These are phyloP conservation scores for Drosophila colorata DNA, from an alignment of 2,888 invertebrate genomes.

Conservation along the genomic window DNA sequence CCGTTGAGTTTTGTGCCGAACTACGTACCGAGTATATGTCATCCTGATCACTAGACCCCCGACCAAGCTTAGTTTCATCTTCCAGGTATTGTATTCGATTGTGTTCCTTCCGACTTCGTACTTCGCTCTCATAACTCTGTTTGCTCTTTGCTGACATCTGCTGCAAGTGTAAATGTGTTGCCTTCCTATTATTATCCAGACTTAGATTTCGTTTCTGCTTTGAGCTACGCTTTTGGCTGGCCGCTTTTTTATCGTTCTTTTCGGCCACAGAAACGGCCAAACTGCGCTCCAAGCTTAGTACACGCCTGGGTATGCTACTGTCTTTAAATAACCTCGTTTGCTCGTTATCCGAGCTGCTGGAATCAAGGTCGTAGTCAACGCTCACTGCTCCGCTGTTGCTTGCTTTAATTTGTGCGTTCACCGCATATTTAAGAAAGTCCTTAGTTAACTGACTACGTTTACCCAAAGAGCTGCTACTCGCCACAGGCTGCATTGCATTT, in stretches of 20 bases:
- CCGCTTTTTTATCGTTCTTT: constrained; percentile 65
- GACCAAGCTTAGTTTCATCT: constrained; percentile 11
- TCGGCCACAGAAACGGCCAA: constrained; percentile 40
- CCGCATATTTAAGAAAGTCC: constrained; percentile 77
- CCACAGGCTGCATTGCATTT: constrained; percentile 8
- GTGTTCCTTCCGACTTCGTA: constrained; percentile 44
- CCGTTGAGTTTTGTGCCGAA: constrained; percentile 63
- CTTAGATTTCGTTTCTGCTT: constrained; percentile 84
- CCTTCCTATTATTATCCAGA: constrained; percentile 77
- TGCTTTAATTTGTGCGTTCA: constrained; percentile 63
- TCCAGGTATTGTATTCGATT: constrained; percentile 69
- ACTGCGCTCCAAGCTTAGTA: constrained; percentile 82
- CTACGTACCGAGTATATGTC: constrained; percentile 72
- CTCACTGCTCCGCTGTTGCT: constrained; percentile 8
- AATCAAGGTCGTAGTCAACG: constrained; percentile 59
- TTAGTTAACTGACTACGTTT: constrained; percentile 80
- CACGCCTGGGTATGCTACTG: constrained; percentile 68
- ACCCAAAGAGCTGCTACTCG: constrained; percentile 72
- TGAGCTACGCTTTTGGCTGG: constrained; percentile 73
- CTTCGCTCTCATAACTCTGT: constrained; percentile 29
- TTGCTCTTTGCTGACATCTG: constrained; percentile 26
- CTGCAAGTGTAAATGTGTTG: constrained; percentile 20
- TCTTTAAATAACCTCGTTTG: constrained; percentile 55
- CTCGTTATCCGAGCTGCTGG: constrained; percentile 82
- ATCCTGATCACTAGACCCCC: constrained; percentile 54